Evolutionary conservation across 2,797 vertebrate species (phyloP).

Genomic region (Lutjanus campechanus): DNA sequence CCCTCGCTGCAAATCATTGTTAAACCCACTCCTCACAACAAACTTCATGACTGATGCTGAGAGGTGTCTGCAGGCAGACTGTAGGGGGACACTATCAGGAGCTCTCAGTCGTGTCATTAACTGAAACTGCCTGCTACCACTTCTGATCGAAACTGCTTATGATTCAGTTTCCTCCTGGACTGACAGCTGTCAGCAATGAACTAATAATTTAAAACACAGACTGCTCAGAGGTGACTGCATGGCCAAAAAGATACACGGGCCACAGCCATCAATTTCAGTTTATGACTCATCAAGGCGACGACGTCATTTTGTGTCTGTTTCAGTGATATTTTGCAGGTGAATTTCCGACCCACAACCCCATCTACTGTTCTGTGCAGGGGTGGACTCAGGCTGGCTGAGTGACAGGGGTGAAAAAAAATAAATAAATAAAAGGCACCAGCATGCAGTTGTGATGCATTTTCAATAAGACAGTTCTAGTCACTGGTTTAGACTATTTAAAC

Average conservation of each 20-base stretch:
- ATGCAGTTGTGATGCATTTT: too few relatives aligned
- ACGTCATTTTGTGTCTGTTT: background rate
- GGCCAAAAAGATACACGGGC: background rate
- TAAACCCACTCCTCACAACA: background rate
- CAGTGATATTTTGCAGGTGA: background rate
- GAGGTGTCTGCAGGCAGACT: background rate
- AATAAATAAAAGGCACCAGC: too few relatives aligned
- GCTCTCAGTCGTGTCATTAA: background rate
- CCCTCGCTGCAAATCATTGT: background rate
- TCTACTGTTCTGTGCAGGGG: too few relatives aligned
- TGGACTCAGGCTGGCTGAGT: too few relatives aligned
- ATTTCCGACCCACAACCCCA: too few relatives aligned
- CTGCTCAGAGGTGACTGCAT: background rate
- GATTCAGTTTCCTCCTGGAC: background rate
- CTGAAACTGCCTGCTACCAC: background rate
- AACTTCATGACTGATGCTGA: slow-evolving; percentile 3
- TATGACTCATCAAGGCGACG: background rate
- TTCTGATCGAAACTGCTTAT: background rate
- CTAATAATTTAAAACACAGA: background rate
- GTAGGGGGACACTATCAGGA: background rate
- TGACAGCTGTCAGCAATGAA: background rate
- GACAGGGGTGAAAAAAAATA: too few relatives aligned
- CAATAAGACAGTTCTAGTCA: too few relatives aligned
- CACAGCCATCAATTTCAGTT: background rate
- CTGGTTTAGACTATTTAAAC: too few relatives aligned